A percentile compares a stretch with the other conserved stretches of the same genome.
phyloP scores from a whole-genome alignment of 2,797 vertebrate genomes.

The Poecilia wingei region DNA sequence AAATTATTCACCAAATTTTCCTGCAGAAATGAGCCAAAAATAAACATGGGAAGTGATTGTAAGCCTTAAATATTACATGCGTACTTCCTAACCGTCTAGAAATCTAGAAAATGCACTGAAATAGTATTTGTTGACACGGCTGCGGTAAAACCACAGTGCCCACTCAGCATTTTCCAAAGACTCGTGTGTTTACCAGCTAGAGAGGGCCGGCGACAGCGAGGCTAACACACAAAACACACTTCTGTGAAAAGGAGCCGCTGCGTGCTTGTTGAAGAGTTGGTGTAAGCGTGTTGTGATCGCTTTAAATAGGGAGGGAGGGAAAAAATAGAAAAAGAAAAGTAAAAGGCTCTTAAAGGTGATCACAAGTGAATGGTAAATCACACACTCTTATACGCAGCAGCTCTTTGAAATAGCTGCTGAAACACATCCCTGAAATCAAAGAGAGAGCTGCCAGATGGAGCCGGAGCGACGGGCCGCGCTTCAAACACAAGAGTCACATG shows the following conservation, averaged over 20 bases:
- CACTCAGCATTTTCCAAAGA: conserved; percentile 79
- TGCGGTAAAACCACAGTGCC: conserved; percentile 77
- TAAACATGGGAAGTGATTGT: conserved; percentile 32
- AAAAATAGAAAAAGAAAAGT: conserved; percentile 15
- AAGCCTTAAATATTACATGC: conserved; percentile 44
- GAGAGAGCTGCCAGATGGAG: conserved; percentile 48
- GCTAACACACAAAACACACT: conserved; percentile 48
- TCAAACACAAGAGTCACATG: conserved; percentile 46
- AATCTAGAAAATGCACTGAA: conserved; percentile 66
- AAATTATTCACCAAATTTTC: conserved; percentile 20
- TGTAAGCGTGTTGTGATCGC: neutral
- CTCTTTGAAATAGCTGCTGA: conserved; percentile 19
- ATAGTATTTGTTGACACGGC: conserved; percentile 78
- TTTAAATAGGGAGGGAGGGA: neutral
- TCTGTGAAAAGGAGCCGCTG: conserved; percentile 57
- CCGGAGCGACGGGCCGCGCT: conserved; percentile 37
- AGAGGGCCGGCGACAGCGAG: conserved; percentile 68
- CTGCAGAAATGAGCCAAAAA: conserved; percentile 36
- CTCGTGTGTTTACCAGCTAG: conserved; percentile 75
- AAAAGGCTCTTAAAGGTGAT: conserved; percentile 9
- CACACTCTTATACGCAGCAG: conserved; percentile 15
- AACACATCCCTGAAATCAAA: conserved; percentile 24
- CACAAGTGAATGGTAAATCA: conserved; percentile 30
- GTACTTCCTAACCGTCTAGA: conserved; percentile 54
- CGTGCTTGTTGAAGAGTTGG: neutral